Evolutionary conservation across 1,140 invertebrate species (phyloP).

Genomic region (Neodiprion pinetum): DNA sequence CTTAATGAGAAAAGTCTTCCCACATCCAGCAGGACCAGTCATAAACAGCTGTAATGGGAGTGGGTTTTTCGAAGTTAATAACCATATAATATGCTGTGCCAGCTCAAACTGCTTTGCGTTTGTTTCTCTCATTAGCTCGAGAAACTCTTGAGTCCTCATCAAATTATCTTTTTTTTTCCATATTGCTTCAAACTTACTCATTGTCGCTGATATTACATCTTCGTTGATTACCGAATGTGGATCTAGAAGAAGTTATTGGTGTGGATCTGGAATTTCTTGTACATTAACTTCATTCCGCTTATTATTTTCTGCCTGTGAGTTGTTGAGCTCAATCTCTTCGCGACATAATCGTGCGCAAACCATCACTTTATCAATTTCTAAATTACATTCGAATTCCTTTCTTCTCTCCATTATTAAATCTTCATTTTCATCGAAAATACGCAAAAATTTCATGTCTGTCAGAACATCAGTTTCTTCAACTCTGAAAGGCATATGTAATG

Average conservation of each 20-base stretch:
- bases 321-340: too few species aligned
- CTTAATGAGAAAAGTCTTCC: constrained; percentile 35
- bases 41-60: constrained; percentile 30
- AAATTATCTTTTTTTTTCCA: constrained; percentile 29
- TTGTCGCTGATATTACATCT: constrained; percentile 21
- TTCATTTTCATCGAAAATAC: constrained; percentile 30
- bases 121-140: constrained; percentile 18
- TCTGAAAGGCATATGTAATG: constrained; percentile 43
- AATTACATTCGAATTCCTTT: constrained; percentile 19
- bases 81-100: constrained; percentile 30
- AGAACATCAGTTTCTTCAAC: constrained; percentile 45
- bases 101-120: constrained; percentile 29
- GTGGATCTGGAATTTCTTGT: not conserved
- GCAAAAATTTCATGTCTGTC: constrained; percentile 39
- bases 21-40: too few species aligned
- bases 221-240: constrained; percentile 18
- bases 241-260: constrained; percentile 20
- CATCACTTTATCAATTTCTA: constrained; percentile 15
- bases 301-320: not conserved
- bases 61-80: constrained; percentile 25
- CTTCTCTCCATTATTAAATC: constrained; percentile 13
- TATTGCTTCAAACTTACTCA: constrained; percentile 22
- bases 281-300: not conserved
- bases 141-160: not conserved
- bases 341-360: constrained; percentile 17